phyloP scores from a whole-genome alignment of 1,140 invertebrate species.

The Latrodectus geometricus region DNA sequence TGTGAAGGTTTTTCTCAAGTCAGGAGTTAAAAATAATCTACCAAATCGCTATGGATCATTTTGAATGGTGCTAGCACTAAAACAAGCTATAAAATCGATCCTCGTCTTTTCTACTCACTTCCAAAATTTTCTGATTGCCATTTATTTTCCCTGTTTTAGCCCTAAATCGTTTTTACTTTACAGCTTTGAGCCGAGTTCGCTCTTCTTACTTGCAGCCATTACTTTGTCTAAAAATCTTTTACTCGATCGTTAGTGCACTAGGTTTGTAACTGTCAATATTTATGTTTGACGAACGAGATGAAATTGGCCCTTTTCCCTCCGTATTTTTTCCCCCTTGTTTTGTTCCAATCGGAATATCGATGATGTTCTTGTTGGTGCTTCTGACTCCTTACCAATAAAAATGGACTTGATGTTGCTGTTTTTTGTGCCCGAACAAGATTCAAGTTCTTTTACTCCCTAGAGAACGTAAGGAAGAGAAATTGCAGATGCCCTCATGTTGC shows the following conservation, averaged over 20 bases:
- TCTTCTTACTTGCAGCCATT: background rate
- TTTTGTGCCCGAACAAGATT: background rate
- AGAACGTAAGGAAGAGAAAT: background rate
- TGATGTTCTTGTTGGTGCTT: slow-evolving; percentile 1
- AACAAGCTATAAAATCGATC: too few relatives aligned
- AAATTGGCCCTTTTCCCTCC: background rate
- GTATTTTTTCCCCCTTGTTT: background rate
- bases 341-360: slow-evolving; percentile 31
- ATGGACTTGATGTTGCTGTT: background rate
- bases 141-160: too few relatives aligned
- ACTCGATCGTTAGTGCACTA: background rate
- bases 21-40: too few relatives aligned
- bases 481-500: slow-evolving; percentile 8
- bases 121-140: too few relatives aligned
- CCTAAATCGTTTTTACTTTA: background rate
- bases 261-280: slow-evolving; percentile 27
- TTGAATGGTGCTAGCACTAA: too few relatives aligned
- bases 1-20: too few relatives aligned
- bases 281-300: slow-evolving; percentile 14
- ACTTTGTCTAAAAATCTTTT: background rate
- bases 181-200: background rate
- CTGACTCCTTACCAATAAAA: slow-evolving; percentile 16
- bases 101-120: too few relatives aligned
- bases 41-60: too few relatives aligned
- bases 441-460: background rate